A percentile compares a stretch with the other conserved stretches of the same genome.
Evolutionary conservation across 2,797 vertebrate species (phyloP).

Genomic region (Lerista edwardsae): DNA sequence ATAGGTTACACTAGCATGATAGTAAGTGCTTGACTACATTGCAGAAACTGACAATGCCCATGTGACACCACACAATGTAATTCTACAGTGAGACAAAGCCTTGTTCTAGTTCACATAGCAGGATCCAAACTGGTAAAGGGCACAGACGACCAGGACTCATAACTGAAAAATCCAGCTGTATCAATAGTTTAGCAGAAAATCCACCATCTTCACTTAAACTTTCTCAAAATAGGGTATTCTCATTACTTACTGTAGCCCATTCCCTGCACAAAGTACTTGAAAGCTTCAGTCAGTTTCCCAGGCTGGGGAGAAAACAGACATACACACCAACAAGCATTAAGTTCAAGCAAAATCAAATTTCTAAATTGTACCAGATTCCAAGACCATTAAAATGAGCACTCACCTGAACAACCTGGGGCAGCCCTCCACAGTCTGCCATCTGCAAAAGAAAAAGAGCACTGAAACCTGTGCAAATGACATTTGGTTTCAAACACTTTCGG

Average conservation of each 20-base stretch:
- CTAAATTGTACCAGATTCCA: fast-evolving
- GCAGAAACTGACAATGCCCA: background rate
- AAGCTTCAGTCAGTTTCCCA: constrained; percentile 95
- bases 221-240: constrained; percentile 21
- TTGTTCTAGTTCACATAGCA: background rate
- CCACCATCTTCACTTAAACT: background rate
- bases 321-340: no score
- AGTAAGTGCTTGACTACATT: background rate
- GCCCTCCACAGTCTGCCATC: constrained; percentile 96
- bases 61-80: background rate
- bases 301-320: constrained; percentile 79
- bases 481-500: background rate
- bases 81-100: background rate
- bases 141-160: background rate
- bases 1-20: background rate
- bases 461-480: background rate
- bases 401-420: constrained; percentile 95
- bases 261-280: constrained; percentile 98
- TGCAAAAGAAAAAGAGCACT: constrained; percentile 68
- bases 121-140: background rate
- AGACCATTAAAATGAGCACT: constrained; percentile 45
- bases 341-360: constrained; percentile 42
- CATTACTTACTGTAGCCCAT: constrained; percentile 98
- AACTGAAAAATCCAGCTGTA: background rate
- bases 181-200: background rate